Conservation (phyloP, 2,113 vertebrate species). For the Sorex araneus region DNA sequence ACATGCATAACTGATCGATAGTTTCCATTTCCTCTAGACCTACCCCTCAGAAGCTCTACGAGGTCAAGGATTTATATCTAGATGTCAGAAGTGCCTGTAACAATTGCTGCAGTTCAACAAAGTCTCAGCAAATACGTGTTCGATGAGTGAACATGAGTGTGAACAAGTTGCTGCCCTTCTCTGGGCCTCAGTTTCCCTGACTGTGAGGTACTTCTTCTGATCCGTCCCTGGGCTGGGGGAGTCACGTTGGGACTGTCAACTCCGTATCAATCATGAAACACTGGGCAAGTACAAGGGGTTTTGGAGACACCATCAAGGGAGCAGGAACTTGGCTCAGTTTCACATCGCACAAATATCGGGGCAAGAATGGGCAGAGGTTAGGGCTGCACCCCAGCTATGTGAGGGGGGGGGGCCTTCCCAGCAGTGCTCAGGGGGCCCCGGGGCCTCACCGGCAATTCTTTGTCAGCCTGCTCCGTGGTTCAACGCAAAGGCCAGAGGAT, state of each 20-base stretch:
- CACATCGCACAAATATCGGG: fast-evolving
- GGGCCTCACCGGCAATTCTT: too few species aligned
- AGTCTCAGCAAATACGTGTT: not conserved
- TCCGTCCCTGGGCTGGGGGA: fast-evolving
- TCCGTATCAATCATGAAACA: not conserved
- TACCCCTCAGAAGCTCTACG: not conserved
- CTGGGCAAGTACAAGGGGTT: too few species aligned
- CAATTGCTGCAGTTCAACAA: not conserved
- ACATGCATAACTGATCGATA: not conserved
- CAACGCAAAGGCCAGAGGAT: too few species aligned
- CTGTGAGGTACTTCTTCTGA: not conserved
- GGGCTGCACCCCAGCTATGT: not conserved
- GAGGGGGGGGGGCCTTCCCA: too few species aligned
- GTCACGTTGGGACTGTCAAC: not conserved
- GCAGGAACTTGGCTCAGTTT: not conserved
- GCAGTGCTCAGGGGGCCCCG: too few species aligned
- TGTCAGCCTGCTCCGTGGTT: too few species aligned
- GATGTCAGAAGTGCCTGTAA: not conserved
- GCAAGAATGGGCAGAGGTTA: not conserved
- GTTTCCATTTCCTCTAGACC: not conserved
- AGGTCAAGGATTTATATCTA: too few species aligned
- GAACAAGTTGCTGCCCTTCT: not conserved
- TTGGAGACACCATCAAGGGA: too few species aligned
- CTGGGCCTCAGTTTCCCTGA: too few species aligned
- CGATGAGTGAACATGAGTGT: not conserved